Base-by-base conservation (phyloP, 2,888 invertebrate species). In the Macrophya alboannulata region DNA sequence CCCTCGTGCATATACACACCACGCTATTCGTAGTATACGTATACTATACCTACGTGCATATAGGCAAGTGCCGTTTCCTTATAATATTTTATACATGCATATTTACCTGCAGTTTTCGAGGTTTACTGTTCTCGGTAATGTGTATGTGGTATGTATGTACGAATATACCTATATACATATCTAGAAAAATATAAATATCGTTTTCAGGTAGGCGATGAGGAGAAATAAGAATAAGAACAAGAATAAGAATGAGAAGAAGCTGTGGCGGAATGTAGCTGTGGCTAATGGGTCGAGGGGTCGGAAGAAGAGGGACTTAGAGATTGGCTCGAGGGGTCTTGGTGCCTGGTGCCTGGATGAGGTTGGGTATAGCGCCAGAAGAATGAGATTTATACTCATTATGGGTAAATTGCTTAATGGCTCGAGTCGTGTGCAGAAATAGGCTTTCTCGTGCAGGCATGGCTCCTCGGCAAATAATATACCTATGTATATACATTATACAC, bases 311-410 rank as follows among this genome's bases (percentile, higher is more conserved):
- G 81, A 43, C 81, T 81, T 81, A 62, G 59, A 81, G 81, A 81
- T 81, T 81, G 59, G 81, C 81, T 81, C 62, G 59, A 59, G 81
- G 62, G 81, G 43, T 9, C 15, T 31, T 55, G 77, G 51, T 31
- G 37, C 37, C 51, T 25, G 45, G 45, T 62, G n/a, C 21, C n/a
- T 15, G 9, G 77, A 31, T 31, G 15, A 77, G 31, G 77, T 77
- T 77, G 55, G 40, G 77, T 55, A 51, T 81, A 81, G 81, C 81
- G 81, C 81, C 81, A 81, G 81, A 81, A 81, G 81, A 81, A 81
- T 81, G 81, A 81, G 81, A 81, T 81, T 81, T 81, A 81, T 81
- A 62, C 81, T 81, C 81, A 81, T 81, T 81, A 81, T 62, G 81
- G 81, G 37, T 81, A 81, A 81, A 81, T 81, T 81, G 81, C 59